Base-by-base conservation (phyloP, 1,140 invertebrate species). In the Aphidius ervi region DNA sequence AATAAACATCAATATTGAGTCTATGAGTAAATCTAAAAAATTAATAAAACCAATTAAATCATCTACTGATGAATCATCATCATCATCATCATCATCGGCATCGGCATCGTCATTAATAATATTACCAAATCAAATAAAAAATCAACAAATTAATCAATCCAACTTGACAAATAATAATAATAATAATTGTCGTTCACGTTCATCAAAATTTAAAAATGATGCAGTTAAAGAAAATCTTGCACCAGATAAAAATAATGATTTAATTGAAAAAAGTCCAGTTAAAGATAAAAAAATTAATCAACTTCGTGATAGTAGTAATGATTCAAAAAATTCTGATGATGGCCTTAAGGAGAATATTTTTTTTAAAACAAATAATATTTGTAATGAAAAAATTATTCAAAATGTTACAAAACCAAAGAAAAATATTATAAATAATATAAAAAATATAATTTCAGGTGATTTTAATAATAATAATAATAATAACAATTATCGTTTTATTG, bases 401-500 rank as follows among this genome's bases (percentile, higher is more conserved):
- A 40, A 16, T 6, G 7, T 52, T 3, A 50, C 23, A 58, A 16
- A 42, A n/a, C 20, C 41, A 9, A 42, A 47, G 9, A 9, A 45
- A n/a, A 50, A 16, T 4, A 23, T 42, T 16, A 41, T 50, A 50
- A 52, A 59, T 52, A 31, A 59, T n/a, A 39, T 31, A 6, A 47
- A 48, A 31, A 41, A n/a, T 9, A 49, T 57, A 9, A 16, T 57
- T 23, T 41, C 45, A 48, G 47, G 59, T 9, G 58, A 61, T 49
- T 23, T 54, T 16, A 45, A 48, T 5, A n/a, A 42, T 9, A 5
- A 46, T 20, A 56, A 10, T 31, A 20, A 39, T 10, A 45, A 49
- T 23, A 9, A 46, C 46, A 43, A 58, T 45, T 16, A 50, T 4
- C 58, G 67, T 43, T 62, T 71, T 20, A 75, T 69, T 70, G 70